A percentile compares a stretch with the other conserved stretches of the same genome.
These are phyloP conservation scores for Gastrophryne carolinensis DNA, from an alignment of 2,797 vertebrate species.

Conservation along the genomic window DNA sequence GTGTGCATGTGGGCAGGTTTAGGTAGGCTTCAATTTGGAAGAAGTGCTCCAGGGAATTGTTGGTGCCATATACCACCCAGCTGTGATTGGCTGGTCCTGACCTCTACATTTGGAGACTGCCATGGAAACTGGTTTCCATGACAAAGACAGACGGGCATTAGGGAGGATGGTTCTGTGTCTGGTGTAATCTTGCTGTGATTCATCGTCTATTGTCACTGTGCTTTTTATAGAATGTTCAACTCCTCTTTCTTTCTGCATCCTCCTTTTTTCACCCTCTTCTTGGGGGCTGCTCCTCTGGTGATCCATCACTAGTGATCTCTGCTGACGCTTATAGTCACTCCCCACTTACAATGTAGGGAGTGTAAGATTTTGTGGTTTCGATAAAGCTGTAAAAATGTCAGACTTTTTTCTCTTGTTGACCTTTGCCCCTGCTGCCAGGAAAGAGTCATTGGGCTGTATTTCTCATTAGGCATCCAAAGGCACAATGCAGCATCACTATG, in stretches of 20 bases:
- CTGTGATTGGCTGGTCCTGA: constrained; percentile 44
- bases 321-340: too few relatives aligned
- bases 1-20: too few relatives aligned
- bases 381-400: too few relatives aligned
- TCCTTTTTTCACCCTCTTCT: neutral
- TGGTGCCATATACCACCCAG: neutral
- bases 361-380: too few relatives aligned
- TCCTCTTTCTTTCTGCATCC: neutral
- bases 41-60: neutral
- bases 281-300: neutral
- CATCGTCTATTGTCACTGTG: neutral
- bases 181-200: constrained; percentile 1
- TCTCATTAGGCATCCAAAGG: too few relatives aligned
- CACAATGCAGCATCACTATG: too few relatives aligned
- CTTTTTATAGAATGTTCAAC: neutral
- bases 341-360: too few relatives aligned
- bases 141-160: constrained; percentile 56
- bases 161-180: constrained; percentile 18
- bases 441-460: too few relatives aligned
- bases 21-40: too few relatives aligned
- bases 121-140: constrained; percentile 66
- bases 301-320: neutral
- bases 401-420: too few relatives aligned
- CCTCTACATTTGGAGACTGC: constrained; percentile 59
- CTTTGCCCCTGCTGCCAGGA: too few relatives aligned